phyloP scores from a whole-genome alignment of 2,888 invertebrate species.

The Dynastes grantii region DNA sequence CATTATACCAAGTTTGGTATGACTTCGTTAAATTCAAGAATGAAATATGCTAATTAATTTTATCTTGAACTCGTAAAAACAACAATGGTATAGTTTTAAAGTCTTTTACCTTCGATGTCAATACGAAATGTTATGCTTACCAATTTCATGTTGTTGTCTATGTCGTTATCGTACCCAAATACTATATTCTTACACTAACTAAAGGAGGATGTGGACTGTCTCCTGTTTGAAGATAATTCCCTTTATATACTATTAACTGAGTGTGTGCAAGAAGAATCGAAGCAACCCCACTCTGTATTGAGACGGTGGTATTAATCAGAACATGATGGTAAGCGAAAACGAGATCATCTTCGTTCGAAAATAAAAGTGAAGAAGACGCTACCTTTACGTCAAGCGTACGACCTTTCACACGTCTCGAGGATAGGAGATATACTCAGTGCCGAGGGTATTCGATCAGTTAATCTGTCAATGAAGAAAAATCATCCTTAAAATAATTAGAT shows the following conservation, averaged over 20 bases:
- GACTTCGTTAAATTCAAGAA: background rate
- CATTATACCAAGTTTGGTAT: background rate
- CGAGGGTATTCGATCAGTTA: constrained; percentile 6
- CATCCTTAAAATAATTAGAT: background rate
- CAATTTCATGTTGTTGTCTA: constrained; percentile 59
- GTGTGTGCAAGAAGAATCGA: constrained; percentile 56
- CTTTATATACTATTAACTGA: constrained; percentile 64
- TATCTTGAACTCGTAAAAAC: background rate
- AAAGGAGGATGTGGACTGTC: constrained; percentile 54
- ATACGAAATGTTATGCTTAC: constrained; percentile 53
- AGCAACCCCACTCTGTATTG: constrained; percentile 62
- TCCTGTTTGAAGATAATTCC: constrained; percentile 59
- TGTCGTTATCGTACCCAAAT: constrained; percentile 21
- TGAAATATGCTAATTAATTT: background rate
- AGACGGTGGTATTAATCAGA: constrained; percentile 61
- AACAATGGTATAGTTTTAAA: no score
- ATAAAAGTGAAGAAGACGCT: constrained; percentile 59
- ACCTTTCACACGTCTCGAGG: constrained; percentile 40
- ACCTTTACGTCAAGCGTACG: constrained; percentile 3
- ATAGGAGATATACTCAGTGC: background rate
- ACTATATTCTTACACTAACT: constrained; percentile 54
- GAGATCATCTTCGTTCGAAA: constrained; percentile 64
- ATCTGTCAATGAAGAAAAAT: background rate
- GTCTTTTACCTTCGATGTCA: no score
- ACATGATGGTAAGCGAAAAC: constrained; percentile 61